A percentile compares a stretch with the other conserved stretches of the same genome.
Conservation (phyloP, 2,888 invertebrate genomes). For the Melangyna quadrimaculata region DNA sequence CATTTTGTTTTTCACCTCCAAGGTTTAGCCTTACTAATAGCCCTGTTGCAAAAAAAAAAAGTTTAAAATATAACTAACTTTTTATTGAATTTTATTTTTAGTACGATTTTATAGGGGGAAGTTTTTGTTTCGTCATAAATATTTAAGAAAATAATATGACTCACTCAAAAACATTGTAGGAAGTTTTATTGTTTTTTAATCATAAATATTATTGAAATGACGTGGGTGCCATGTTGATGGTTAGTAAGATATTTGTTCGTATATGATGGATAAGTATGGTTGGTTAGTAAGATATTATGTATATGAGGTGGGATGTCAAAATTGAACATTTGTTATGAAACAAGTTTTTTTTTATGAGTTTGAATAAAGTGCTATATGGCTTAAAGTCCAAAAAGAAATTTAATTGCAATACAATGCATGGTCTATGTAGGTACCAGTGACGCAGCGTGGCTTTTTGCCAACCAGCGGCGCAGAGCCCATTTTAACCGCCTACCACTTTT, state of each 20-base stretch:
- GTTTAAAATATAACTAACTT: background rate
- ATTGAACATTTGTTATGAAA: background rate
- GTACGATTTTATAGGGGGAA: background rate
- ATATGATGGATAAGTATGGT: too few species aligned
- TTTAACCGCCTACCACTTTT: too few species aligned
- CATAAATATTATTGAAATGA: slow-evolving; percentile 1
- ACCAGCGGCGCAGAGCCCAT: too few species aligned
- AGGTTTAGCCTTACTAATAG: too few species aligned
- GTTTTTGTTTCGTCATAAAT: slow-evolving; percentile 12
- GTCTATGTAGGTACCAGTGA: too few species aligned
- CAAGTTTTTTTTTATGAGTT: background rate
- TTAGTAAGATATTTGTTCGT: background rate
- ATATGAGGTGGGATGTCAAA: background rate
- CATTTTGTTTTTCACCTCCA: too few species aligned
- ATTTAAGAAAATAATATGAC: background rate
- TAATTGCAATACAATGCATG: too few species aligned
- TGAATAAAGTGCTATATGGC: background rate
- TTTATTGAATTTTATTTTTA: too few species aligned
- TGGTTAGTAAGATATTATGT: background rate
- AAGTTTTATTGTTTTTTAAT: background rate
- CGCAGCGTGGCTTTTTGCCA: too few species aligned
- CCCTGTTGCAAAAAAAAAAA: background rate
- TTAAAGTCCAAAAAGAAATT: background rate
- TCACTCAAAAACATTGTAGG: background rate
- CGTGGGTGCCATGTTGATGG: background rate